Conservation (phyloP, 2,797 vertebrate genomes). For the Threskiornis aethiopicus region DNA sequence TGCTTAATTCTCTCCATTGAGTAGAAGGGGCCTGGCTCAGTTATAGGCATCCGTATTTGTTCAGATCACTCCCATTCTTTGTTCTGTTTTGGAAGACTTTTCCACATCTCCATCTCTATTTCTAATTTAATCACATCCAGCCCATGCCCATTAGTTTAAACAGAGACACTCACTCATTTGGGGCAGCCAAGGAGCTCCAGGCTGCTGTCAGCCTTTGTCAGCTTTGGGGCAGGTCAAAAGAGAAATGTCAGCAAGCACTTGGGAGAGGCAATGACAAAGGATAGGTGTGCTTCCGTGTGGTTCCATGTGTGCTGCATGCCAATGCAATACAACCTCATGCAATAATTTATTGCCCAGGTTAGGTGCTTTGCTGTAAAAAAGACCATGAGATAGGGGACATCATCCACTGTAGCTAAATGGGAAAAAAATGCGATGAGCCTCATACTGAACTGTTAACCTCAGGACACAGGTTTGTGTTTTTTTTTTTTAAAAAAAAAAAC, state of each 20-base stretch:
- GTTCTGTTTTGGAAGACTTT: background rate
- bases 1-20: constrained; percentile 9
- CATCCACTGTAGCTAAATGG: background rate
- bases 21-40: background rate
- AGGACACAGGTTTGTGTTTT: background rate
- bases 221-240: background rate
- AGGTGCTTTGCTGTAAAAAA: background rate
- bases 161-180: background rate
- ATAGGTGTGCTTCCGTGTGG: background rate
- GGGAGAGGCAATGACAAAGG: background rate
- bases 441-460: accelerated
- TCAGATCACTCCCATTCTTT: background rate
- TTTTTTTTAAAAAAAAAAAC: too few relatives aligned
- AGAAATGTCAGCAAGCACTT: background rate
- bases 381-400: accelerated
- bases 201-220: background rate
- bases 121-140: background rate
- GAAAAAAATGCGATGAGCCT: background rate
- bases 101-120: background rate
- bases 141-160: background rate
- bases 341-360: background rate
- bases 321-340: background rate
- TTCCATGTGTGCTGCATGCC: background rate
- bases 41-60: constrained; percentile 28
- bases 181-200: background rate